phyloP scores from a whole-genome alignment of 2,113 vertebrate species.

The Emydocephalus ijimae region DNA sequence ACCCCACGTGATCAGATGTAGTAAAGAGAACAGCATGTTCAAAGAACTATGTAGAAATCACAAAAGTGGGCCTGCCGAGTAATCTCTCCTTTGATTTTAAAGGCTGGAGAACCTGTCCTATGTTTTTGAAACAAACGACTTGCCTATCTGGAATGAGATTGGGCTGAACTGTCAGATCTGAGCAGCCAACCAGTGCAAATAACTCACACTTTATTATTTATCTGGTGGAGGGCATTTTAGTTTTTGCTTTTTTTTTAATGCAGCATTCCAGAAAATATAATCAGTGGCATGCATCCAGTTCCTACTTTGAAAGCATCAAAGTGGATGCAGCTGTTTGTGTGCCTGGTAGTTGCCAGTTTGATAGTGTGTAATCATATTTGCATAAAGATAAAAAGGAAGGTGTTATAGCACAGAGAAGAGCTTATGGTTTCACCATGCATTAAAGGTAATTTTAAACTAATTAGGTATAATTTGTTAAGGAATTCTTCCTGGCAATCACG shows the following conservation, averaged over 20 bases:
- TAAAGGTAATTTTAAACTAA: conserved; percentile 77
- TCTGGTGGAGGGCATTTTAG: neutral
- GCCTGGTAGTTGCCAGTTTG: conserved; percentile 64
- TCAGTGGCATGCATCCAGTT: conserved; percentile 66
- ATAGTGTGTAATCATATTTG: conserved; percentile 73
- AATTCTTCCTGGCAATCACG: conserved; percentile 68
- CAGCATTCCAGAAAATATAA: conserved; percentile 64
- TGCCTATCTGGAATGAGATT: neutral
- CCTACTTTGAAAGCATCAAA: conserved; percentile 65
- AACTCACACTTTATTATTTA: neutral
- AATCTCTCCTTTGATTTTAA: neutral
- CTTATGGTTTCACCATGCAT: conserved; percentile 70
- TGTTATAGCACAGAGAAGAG: conserved; percentile 69
- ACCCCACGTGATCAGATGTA: too few relatives aligned
- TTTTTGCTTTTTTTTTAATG: conserved; percentile 48
- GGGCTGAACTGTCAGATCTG: neutral
- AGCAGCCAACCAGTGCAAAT: neutral
- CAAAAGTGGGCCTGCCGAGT: neutral
- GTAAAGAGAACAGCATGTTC: neutral
- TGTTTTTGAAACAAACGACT: neutral
- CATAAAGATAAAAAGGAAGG: conserved; percentile 76
- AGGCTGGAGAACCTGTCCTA: neutral
- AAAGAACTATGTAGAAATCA: neutral
- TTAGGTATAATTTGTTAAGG: conserved; percentile 71
- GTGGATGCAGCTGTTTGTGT: conserved; percentile 68